Evolutionary conservation across 2,113 vertebrate genomes (phyloP).

Genomic region (Saccopteryx bilineata): DNA sequence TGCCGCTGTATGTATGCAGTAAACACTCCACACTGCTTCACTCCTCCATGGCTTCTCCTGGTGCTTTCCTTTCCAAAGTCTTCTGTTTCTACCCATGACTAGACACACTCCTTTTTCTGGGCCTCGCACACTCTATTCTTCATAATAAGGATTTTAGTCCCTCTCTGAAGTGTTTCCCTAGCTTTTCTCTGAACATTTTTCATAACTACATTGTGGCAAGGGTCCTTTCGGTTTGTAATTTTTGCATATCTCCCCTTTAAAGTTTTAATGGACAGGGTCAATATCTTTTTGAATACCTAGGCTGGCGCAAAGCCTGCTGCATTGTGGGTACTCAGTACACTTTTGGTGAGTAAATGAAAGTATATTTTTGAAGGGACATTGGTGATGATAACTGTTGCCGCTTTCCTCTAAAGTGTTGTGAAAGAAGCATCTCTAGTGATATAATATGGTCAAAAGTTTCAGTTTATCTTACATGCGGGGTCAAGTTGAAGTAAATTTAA

Average conservation of each 20-base stretch:
- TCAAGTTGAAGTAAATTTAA: background rate
- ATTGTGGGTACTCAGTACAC: background rate
- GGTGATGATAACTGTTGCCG: background rate
- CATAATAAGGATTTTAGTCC: background rate
- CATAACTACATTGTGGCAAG: background rate
- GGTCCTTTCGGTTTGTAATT: background rate
- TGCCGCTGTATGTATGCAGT: no score
- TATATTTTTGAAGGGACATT: background rate
- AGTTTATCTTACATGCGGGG: background rate
- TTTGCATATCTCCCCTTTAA: background rate
- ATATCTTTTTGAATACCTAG: background rate
- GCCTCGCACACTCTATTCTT: background rate
- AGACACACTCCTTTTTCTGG: background rate
- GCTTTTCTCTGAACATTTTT: background rate
- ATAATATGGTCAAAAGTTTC: background rate
- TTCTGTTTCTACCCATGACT: accelerated
- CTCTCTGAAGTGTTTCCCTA: background rate
- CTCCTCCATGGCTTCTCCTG: accelerated
- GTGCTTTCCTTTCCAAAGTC: background rate
- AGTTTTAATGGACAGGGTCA: background rate
- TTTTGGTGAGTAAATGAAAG: background rate
- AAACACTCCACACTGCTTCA: background rate
- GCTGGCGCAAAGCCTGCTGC: accelerated
- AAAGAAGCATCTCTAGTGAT: slow-evolving; percentile 21
- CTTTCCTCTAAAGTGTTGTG: background rate